A percentile compares a stretch with the other conserved stretches of the same genome.
These are phyloP conservation scores for Empidonax traillii DNA, from an alignment of 2,113 vertebrate species.

Conservation along the genomic window DNA sequence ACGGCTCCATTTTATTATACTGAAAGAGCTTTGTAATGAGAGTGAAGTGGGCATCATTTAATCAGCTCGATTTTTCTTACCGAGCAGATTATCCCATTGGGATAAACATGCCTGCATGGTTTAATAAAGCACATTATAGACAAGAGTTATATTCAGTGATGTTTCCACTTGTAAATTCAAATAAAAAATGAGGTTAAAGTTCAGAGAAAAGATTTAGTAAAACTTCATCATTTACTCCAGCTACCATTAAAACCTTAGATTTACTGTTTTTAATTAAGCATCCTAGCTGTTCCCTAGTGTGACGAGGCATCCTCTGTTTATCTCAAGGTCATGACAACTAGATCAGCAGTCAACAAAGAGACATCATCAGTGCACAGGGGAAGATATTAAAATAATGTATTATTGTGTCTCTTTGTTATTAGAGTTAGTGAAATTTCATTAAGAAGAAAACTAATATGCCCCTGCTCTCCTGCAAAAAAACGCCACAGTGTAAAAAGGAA, in stretches of 20 bases:
- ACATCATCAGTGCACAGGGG: not conserved
- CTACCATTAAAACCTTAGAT: slow-evolving; percentile 53
- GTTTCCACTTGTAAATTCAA: slow-evolving; percentile 57
- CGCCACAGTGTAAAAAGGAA: not conserved
- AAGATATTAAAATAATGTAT: not conserved
- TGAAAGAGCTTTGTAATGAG: slow-evolving; percentile 43
- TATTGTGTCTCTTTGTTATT: not conserved
- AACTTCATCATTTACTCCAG: slow-evolving; percentile 54
- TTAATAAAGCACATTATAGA: slow-evolving; percentile 53
- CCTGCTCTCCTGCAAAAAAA: not conserved
- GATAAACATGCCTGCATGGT: slow-evolving; percentile 3
- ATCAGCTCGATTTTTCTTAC: slow-evolving; percentile 24
- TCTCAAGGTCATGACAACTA: slow-evolving; percentile 21
- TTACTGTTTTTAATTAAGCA: slow-evolving; percentile 72
- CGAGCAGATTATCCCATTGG: slow-evolving; percentile 21
- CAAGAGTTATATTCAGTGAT: slow-evolving; percentile 31
- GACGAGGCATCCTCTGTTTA: slow-evolving; percentile 1
- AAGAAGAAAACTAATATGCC: not conserved
- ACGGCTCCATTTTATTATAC: not conserved
- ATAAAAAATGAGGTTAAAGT: slow-evolving; percentile 37
- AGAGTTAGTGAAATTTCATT: not conserved
- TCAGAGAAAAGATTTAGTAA: slow-evolving; percentile 33
- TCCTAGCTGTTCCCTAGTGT: slow-evolving; percentile 3
- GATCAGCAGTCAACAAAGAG: slow-evolving; percentile 16
- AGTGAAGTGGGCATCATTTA: slow-evolving; percentile 19